A percentile compares a stretch with the other conserved stretches of the same genome.
phyloP scores from a whole-genome alignment of 2,113 vertebrate species.

The Aramus guarauna region DNA sequence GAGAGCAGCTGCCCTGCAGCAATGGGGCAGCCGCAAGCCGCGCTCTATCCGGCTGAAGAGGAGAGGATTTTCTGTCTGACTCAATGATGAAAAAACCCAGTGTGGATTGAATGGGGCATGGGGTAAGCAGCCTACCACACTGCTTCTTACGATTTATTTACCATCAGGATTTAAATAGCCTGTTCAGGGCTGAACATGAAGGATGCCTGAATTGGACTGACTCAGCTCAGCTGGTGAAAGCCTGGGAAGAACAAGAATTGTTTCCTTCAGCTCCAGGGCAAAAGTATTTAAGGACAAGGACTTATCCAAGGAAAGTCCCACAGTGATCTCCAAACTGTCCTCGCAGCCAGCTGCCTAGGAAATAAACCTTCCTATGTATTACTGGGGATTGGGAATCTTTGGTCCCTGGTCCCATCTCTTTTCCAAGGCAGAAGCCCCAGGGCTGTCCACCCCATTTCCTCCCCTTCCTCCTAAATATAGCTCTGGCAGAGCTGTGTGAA shows the following conservation, averaged over 20 bases:
- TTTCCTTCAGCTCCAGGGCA: background rate
- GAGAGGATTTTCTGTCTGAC: background rate
- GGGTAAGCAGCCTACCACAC: background rate
- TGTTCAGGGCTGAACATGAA: background rate
- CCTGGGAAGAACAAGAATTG: background rate
- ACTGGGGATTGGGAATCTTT: background rate
- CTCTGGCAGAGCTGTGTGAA: background rate
- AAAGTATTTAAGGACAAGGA: slow-evolving; percentile 17
- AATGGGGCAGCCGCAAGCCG: accelerated
- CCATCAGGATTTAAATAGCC: background rate
- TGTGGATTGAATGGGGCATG: background rate
- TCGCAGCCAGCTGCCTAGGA: background rate
- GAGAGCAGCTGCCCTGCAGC: background rate
- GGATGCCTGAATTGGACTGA: background rate
- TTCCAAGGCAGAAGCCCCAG: background rate
- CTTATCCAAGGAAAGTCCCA: background rate
- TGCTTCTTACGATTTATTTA: background rate
- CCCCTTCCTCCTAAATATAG: background rate
- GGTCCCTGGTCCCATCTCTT: background rate
- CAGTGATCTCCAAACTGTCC: background rate
- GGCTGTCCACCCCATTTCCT: background rate
- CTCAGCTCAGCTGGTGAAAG: background rate
- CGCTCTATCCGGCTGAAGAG: background rate
- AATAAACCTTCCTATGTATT: background rate
- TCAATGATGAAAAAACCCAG: accelerated